These are phyloP conservation scores for Fopius arisanus DNA, from an alignment of 1,140 invertebrate genomes.

Conservation along the genomic window DNA sequence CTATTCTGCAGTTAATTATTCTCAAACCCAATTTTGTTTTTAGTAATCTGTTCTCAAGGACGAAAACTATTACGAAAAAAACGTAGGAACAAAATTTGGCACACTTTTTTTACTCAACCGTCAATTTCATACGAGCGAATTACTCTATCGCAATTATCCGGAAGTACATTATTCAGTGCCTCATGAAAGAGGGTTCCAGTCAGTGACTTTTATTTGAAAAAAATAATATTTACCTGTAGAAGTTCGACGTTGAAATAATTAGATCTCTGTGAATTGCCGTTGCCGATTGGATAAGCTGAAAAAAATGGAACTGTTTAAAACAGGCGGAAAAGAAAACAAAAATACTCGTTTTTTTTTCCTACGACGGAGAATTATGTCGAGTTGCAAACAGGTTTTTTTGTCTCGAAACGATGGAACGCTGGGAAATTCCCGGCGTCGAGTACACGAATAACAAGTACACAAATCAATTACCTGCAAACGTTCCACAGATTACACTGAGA, in stretches of 20 bases:
- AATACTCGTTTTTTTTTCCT: not conserved
- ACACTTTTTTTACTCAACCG: too few relatives aligned
- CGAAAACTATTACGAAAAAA: too few relatives aligned
- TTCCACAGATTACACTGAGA: not conserved
- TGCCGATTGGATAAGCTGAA: constrained; percentile 4
- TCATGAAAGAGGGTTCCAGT: too few relatives aligned
- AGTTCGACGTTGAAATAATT: constrained; percentile 69
- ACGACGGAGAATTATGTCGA: not conserved
- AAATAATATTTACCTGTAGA: constrained; percentile 48
- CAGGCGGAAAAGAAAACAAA: not conserved
- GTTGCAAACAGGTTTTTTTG: too few relatives aligned
- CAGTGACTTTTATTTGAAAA: not conserved
- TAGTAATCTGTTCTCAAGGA: too few relatives aligned
- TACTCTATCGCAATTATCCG: too few relatives aligned
- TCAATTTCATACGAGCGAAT: too few relatives aligned
- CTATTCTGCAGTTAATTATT: too few relatives aligned
- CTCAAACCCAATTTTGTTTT: too few relatives aligned
- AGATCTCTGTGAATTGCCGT: constrained; percentile 50
- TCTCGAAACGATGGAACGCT: too few relatives aligned
- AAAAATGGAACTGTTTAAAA: not conserved
- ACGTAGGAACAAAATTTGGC: too few relatives aligned
- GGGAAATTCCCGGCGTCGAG: not conserved
- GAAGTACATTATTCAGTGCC: too few relatives aligned
- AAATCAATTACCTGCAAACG: not conserved
- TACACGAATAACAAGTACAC: not conserved